These are phyloP conservation scores for Betta splendens DNA, from an alignment of 2,797 vertebrate species.

Conservation along the genomic window DNA sequence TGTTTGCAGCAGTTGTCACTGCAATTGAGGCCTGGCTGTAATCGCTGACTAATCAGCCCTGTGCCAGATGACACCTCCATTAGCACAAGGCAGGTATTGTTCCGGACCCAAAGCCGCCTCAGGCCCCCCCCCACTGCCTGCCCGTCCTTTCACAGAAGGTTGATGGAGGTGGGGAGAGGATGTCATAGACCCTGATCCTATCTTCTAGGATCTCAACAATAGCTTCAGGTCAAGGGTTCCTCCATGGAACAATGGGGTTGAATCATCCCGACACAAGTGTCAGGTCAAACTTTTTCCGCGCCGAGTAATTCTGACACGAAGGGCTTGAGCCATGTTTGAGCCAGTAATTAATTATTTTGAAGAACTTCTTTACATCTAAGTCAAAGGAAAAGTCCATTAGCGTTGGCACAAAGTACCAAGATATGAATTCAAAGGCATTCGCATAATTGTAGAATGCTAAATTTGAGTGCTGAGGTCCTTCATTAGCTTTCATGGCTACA, in stretches of 20 bases:
- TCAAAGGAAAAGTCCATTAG: slow-evolving; percentile 32
- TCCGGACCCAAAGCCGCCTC: slow-evolving; percentile 66
- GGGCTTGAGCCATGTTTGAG: slow-evolving; percentile 31
- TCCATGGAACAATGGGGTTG: slow-evolving; percentile 42
- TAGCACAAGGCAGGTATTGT: slow-evolving; percentile 81
- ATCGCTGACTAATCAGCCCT: slow-evolving; percentile 87
- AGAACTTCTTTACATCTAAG: slow-evolving; percentile 47
- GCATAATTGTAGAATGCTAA: slow-evolving; percentile 1
- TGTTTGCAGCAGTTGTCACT: slow-evolving; percentile 84
- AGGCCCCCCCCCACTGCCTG: slow-evolving; percentile 50
- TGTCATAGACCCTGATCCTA: slow-evolving; percentile 69
- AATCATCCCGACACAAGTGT: slow-evolving; percentile 38
- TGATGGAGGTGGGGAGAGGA: slow-evolving; percentile 51
- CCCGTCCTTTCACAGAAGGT: slow-evolving; percentile 53
- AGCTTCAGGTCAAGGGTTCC: slow-evolving; percentile 66
- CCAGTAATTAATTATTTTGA: slow-evolving; percentile 59
- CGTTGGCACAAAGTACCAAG: slow-evolving; percentile 37
- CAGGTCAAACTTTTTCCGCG: slow-evolving; percentile 46
- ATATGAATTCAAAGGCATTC: slow-evolving; percentile 10
- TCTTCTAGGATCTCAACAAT: slow-evolving; percentile 67
- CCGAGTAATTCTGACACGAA: slow-evolving; percentile 27
- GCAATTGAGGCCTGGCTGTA: slow-evolving; percentile 82
- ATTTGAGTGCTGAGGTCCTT: neutral
- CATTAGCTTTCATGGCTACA: neutral
- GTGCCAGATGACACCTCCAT: slow-evolving; percentile 81